Evolutionary conservation across 2,888 invertebrate species (phyloP), one percentile per base, ranked within the genome.

Genomic region (Erannis defoliaria): DNA sequence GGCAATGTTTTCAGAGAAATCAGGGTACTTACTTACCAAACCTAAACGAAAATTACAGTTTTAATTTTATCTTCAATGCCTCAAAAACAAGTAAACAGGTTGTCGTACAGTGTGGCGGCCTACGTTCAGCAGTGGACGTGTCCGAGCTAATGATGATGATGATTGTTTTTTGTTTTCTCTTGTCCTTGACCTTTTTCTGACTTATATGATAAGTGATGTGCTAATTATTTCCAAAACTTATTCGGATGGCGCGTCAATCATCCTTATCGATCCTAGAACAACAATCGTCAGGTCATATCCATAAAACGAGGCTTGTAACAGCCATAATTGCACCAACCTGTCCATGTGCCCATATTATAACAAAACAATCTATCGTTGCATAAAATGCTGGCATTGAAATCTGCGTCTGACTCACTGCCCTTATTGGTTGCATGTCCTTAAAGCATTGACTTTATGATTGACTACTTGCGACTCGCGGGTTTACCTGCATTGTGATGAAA

Each of bases 371-470:
- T 38, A 38, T 42, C 42, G 12, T 42, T 43, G 23, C 23, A 26
- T 26, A 43, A 43, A 42, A 19, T 38, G 2, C 23, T 43, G 43
- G 26, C 43, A 43, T 26, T 43, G 43, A 43, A 14, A 43, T 43
- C n/a, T 23, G 42, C 8, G n/a, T 8, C 10, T 43, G 43, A 43
- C 26, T 43, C 26, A 43, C 40, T 9, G 18, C 18, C 18, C 21
- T 40, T 40, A 16, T 21, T 21, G 40, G 21, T 21, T 40, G 19
- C 40, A 12, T 40, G 40, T 21, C 19, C 40, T 19, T 21, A 9
- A 4, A 21, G 19, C 12, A 10, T 19, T 9, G 6, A 2, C 21
- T 19, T 19, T n/a, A n/a, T n/a, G n/a, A n/a, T n/a, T n/a, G n/a
- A n/a, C n/a, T n/a, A n/a, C n/a, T n/a, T n/a, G n/a, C n/a, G n/a